A percentile compares a stretch with the other conserved stretches of the same genome.
Evolutionary conservation across 2,797 vertebrate species (phyloP).

Genomic region (Anolis apletophallus): DNA sequence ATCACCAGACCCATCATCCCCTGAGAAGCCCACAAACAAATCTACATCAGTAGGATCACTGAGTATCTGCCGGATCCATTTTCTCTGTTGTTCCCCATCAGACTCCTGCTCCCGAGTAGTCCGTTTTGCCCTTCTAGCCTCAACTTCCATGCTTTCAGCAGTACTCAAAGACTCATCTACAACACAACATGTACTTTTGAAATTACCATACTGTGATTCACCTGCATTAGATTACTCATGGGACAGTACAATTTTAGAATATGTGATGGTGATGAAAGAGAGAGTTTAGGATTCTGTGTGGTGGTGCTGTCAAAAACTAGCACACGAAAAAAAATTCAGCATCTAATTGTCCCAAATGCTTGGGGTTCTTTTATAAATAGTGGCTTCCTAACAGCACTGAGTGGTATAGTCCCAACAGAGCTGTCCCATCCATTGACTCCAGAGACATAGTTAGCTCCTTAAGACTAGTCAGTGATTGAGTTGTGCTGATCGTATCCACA

Average conservation of each 20-base stretch:
- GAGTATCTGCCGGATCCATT: too few relatives aligned
- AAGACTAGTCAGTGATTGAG: conserved; percentile 84
- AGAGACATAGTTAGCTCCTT: neutral
- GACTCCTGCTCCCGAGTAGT: too few relatives aligned
- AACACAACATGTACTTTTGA: neutral
- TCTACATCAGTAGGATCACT: too few relatives aligned
- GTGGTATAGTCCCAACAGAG: neutral
- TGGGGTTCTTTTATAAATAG: neutral
- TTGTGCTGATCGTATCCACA: conserved; percentile 84
- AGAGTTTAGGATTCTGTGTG: neutral
- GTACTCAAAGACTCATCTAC: too few relatives aligned
- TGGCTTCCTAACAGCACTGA: neutral
- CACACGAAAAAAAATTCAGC: too few relatives aligned
- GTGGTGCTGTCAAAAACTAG: too few relatives aligned
- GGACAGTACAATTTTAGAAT: too few relatives aligned
- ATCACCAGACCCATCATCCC: too few relatives aligned
- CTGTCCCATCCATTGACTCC: neutral
- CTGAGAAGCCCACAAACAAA: too few relatives aligned
- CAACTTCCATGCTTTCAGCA: too few relatives aligned
- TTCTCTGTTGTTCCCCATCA: too few relatives aligned
- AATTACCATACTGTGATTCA: neutral
- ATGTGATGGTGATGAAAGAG: neutral
- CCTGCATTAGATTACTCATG: neutral
- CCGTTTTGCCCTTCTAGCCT: too few relatives aligned
- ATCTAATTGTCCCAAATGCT: neutral